Evolutionary conservation across 2,797 vertebrate species (phyloP).

Genomic region (Apodemus agrarius): DNA sequence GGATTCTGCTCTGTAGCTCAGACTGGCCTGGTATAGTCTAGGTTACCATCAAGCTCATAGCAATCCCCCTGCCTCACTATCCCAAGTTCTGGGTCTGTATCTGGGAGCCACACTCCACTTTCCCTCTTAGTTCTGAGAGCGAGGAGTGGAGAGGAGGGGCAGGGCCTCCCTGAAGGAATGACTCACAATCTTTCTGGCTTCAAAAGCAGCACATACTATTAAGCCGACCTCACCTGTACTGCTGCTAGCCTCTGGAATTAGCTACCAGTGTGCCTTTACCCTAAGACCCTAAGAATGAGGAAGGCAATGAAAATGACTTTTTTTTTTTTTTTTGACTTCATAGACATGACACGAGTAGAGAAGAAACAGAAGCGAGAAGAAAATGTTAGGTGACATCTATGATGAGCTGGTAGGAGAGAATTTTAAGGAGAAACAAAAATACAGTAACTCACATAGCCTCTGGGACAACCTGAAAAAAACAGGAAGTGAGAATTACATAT

Average conservation of each 20-base stretch:
- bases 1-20: not conserved
- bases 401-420: not conserved
- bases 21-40: not conserved
- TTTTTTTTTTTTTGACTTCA: not conserved
- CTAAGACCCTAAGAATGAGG: not conserved
- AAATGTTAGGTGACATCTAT: not conserved
- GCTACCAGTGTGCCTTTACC: not conserved
- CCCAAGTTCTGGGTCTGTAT: not conserved
- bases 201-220: not conserved
- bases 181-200: conserved; percentile 24
- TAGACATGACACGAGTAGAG: not conserved
- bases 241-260: not conserved
- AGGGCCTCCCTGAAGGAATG: not conserved
- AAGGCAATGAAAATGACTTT: not conserved
- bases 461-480: not conserved
- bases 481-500: not conserved
- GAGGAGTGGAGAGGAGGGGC: not conserved
- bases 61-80: not conserved
- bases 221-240: not conserved
- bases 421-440: not conserved
- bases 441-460: not conserved
- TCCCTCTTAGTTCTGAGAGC: not conserved
- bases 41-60: not conserved
- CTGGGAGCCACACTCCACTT: not conserved
- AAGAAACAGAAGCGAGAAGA: not conserved